Evolutionary conservation across 2,888 invertebrate species (phyloP), one percentile per base, ranked within the genome.

Genomic region (Malacosoma neustria): DNA sequence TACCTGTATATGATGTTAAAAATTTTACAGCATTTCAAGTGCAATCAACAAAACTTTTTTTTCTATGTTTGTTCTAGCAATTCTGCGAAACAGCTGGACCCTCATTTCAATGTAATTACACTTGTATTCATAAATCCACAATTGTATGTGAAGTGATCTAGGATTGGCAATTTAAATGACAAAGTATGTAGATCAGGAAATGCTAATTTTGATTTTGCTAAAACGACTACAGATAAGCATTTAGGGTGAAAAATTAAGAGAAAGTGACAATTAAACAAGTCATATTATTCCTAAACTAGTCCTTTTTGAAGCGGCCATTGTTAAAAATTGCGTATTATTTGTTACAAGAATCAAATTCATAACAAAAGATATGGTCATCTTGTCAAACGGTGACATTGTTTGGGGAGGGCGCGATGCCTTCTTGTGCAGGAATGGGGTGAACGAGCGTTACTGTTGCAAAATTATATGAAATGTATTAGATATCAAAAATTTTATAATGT

Each of bases 231-330:
- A 22, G 22, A 70, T 67, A 63, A 67, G 55, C 48, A 42, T 48
- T 46, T 56, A 50, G 65, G 67, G 67, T 59, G 59, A 56, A 61
- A 56, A 61, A 53, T 61, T 61, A 48, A 65, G 73, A 65, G 80
- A 80, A 80, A 80, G 79, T 66, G 55, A 69, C 65, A 66, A 68
- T 71, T 57, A 61, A 59, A 56, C 52, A 50, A 51, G 70, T 65
- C 69, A 59, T 51, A 66, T 77, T 79, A 74, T 77, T 64, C 60
- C 47, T 58, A 72, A 79, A 80, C 77, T 71, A 63, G 80, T 77
- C 61, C 70, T 69, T 67, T 68, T 63, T 58, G 9, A 61, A 52
- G 46, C 48, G 44, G 39, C 57, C 55, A 66, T 77, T 73, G 70
- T 70, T 45, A 45, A 47, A 55, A 51, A 62, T 56, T 66, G 55